phyloP scores from a whole-genome alignment of 2,888 invertebrate genomes.

The Netelia inedita region DNA sequence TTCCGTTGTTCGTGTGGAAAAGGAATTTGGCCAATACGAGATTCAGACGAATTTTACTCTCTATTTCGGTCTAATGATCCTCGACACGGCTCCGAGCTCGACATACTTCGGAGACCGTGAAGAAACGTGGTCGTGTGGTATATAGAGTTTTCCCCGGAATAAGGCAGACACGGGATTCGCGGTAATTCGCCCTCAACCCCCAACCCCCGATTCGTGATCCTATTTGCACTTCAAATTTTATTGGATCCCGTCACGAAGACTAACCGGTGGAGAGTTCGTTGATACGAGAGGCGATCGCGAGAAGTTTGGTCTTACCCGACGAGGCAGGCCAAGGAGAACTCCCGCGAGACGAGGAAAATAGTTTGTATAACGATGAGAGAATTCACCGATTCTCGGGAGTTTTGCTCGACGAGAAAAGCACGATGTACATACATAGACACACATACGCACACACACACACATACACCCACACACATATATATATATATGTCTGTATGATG shows the following conservation, averaged over 20 bases:
- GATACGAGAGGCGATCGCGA: constrained; percentile 34
- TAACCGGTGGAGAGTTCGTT: constrained; percentile 68
- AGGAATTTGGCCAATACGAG: constrained; percentile 52
- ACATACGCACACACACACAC: background rate
- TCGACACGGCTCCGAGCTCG: constrained; percentile 7
- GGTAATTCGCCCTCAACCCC: constrained; percentile 55
- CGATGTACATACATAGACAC: background rate
- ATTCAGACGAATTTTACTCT: constrained; percentile 53
- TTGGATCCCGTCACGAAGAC: constrained; percentile 80
- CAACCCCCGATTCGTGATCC: constrained; percentile 75
- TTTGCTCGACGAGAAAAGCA: background rate
- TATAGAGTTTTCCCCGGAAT: background rate
- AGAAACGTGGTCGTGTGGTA: background rate
- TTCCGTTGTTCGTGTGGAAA: constrained; percentile 53
- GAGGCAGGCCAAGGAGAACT: background rate
- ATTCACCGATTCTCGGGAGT: background rate
- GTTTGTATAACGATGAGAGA: constrained; percentile 10
- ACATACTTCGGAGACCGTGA: constrained; percentile 3
- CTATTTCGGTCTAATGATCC: constrained; percentile 57
- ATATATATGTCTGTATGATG: background rate
- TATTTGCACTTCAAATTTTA: constrained; percentile 82
- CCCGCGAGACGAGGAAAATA: constrained; percentile 6
- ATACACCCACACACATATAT: too few species aligned
- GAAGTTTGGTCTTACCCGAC: constrained; percentile 37
- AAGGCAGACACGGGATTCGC: background rate